A percentile compares a stretch with the other conserved stretches of the same genome.
These are phyloP conservation scores for Agonopterix arenella DNA, from an alignment of 2,888 invertebrate species.

Conservation along the genomic window DNA sequence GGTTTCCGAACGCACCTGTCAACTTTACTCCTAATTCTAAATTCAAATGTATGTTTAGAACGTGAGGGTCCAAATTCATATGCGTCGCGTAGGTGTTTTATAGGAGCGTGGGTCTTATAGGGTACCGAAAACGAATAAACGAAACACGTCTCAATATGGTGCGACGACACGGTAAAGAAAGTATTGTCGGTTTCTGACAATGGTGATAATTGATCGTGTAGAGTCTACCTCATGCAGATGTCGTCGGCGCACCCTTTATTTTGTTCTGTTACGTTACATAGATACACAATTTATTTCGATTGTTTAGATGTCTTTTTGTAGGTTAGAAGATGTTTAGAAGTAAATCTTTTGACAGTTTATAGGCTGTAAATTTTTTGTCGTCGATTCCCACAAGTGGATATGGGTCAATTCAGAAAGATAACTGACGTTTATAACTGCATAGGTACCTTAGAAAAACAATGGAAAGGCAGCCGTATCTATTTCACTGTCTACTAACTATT, in stretches of 20 bases:
- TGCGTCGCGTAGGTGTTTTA: slow-evolving; percentile 16
- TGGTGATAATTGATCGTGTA: slow-evolving; percentile 66
- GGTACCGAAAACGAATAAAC: slow-evolving; percentile 19
- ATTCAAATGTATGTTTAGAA: slow-evolving; percentile 30
- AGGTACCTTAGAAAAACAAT: too few species aligned
- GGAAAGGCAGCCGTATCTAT: too few species aligned
- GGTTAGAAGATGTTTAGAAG: slow-evolving; percentile 28
- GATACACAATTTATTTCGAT: slow-evolving; percentile 47
- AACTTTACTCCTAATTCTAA: slow-evolving; percentile 21
- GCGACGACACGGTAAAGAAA: slow-evolving; percentile 49
- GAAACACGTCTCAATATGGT: slow-evolving; percentile 44
- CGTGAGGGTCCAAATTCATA: slow-evolving; percentile 27
- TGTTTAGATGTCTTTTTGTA: slow-evolving; percentile 45
- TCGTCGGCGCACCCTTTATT: slow-evolving; percentile 49
- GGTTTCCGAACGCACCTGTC: slow-evolving; percentile 69
- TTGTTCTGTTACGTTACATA: slow-evolving; percentile 26
- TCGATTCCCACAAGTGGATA: slow-evolving; percentile 1
- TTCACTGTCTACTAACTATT: too few species aligned
- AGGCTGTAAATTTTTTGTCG: slow-evolving; percentile 22
- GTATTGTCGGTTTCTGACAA: slow-evolving; percentile 56
- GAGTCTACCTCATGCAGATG: slow-evolving; percentile 51
- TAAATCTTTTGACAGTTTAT: slow-evolving; percentile 49
- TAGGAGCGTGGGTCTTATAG: slow-evolving; percentile 32
- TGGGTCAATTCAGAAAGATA: too few species aligned
- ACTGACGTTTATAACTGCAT: too few species aligned